phyloP scores from a whole-genome alignment of 2,888 invertebrate species.

The Tetranychus truncatus region DNA sequence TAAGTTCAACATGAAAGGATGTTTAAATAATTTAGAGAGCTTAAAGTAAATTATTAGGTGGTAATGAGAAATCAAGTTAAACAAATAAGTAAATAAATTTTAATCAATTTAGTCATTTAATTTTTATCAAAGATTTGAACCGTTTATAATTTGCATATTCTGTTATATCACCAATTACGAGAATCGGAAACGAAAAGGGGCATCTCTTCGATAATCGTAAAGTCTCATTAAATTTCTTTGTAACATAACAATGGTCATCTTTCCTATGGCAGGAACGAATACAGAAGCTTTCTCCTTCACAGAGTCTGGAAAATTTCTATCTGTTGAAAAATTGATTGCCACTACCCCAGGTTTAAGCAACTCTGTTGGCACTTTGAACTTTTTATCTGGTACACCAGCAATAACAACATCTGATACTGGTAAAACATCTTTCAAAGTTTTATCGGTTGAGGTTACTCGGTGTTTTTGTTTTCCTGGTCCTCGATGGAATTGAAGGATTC shows the following conservation, averaged over 20 bases:
- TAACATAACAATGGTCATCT: constrained; percentile 21
- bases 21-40: too few relatives aligned
- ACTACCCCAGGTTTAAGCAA: constrained; percentile 17
- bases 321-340: constrained; percentile 20
- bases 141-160: neutral
- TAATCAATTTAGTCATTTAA: too few relatives aligned
- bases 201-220: constrained; percentile 12
- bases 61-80: too few relatives aligned
- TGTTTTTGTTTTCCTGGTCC: constrained; percentile 16
- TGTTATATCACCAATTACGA: neutral
- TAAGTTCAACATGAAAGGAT: too few relatives aligned
- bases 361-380: constrained; percentile 16
- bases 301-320: constrained; percentile 18
- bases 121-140: too few relatives aligned
- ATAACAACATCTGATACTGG: constrained; percentile 20
- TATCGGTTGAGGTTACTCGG: constrained; percentile 12
- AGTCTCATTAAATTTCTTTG: constrained; percentile 19
- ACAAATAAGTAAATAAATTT: too few relatives aligned
- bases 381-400: constrained; percentile 18
- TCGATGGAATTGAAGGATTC: constrained; percentile 18
- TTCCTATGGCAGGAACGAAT: constrained; percentile 19
- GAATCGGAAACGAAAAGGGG: neutral
- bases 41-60: too few relatives aligned
- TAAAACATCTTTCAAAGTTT: constrained; percentile 18
- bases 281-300: constrained; percentile 17